phyloP scores from a whole-genome alignment of 2,888 invertebrate genomes.

The Caenorhabditis parvicauda region DNA sequence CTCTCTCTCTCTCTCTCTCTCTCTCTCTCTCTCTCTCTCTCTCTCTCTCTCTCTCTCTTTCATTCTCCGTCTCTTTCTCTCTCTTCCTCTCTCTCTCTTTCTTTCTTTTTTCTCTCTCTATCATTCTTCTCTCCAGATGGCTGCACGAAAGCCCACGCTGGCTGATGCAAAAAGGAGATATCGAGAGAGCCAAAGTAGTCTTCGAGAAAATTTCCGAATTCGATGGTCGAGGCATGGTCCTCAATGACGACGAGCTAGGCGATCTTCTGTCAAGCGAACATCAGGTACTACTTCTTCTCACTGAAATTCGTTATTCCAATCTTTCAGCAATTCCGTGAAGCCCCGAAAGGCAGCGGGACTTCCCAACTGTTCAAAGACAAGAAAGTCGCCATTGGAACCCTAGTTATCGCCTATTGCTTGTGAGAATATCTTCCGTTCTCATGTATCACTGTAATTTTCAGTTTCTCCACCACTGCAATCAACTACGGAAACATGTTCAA shows the following conservation, averaged over 20 bases:
- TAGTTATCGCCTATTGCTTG: constrained; percentile 26
- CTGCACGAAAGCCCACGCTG: constrained; percentile 30
- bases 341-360: constrained; percentile 15
- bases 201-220: constrained; percentile 17
- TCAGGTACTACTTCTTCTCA: constrained; percentile 3
- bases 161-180: constrained; percentile 28
- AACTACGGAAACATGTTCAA: constrained; percentile 31
- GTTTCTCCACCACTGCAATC: constrained; percentile 21
- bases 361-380: constrained; percentile 17
- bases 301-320: no score
- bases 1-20: no score
- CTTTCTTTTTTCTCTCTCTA: no score
- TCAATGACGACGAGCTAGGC: constrained; percentile 5
- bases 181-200: constrained; percentile 10
- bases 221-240: constrained; percentile 2
- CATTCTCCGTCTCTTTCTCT: no score
- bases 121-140: constrained; percentile 18
- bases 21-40: no score
- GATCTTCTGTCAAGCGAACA: constrained; percentile 15
- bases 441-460: constrained; percentile 1
- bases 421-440: constrained; percentile 4
- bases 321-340: not conserved
- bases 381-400: constrained; percentile 18
- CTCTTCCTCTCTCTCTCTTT: no score
- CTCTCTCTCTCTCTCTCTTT: no score